phyloP scores from a whole-genome alignment of 2,888 invertebrate genomes.

The Exephanes ischioxanthus region DNA sequence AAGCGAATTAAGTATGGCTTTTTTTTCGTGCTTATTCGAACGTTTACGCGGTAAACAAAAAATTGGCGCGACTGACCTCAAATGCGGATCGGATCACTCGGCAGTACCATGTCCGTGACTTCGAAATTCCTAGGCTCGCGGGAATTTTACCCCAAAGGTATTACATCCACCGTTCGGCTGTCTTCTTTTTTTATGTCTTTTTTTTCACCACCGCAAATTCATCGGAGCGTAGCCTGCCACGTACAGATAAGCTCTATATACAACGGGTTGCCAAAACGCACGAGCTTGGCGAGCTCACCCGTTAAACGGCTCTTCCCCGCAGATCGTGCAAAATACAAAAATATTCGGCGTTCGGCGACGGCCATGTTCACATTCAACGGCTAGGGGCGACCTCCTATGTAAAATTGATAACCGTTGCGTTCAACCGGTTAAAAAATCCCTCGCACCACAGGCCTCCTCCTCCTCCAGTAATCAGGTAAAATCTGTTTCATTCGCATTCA shows the following conservation, averaged over 20 bases:
- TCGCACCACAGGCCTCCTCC: not conserved
- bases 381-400: conserved; percentile 48
- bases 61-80: not conserved
- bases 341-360: conserved; percentile 49
- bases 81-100: conserved; percentile 23
- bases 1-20: not conserved
- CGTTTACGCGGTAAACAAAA: conserved; percentile 31
- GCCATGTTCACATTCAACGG: conserved; percentile 54
- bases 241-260: conserved; percentile 63
- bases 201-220: conserved; percentile 59
- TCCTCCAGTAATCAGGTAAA: conserved; percentile 58
- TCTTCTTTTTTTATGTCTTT: not conserved
- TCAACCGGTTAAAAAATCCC: conserved; percentile 61
- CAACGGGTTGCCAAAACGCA: conserved; percentile 29
- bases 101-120: conserved; percentile 8
- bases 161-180: conserved; percentile 45
- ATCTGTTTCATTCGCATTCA: conserved; percentile 65
- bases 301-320: conserved; percentile 31
- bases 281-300: conserved; percentile 27
- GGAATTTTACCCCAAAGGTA: conserved; percentile 56
- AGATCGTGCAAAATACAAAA: conserved; percentile 50
- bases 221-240: conserved; percentile 64
- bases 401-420: conserved; percentile 69
- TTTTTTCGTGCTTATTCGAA: not conserved
- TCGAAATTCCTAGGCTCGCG: conserved; percentile 43